Evolutionary conservation across 2,888 invertebrate species (phyloP), one percentile per base, ranked within the genome.

Genomic region (Trichopoda pennipes): DNA sequence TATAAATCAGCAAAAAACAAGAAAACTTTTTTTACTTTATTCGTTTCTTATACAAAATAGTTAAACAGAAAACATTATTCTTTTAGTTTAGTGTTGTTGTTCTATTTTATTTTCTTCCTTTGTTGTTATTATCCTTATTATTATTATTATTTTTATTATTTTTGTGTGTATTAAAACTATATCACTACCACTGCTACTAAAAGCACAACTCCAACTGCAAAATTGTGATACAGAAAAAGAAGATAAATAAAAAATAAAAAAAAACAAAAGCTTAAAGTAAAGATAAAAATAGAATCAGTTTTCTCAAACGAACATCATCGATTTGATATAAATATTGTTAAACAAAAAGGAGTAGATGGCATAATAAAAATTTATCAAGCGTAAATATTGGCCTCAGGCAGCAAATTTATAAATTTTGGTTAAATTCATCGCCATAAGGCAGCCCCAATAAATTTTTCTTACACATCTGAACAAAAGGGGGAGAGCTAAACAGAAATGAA

Each of bases 181-280:
- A 10, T 10, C 51, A 69, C 35, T 32, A 32, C 19, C 32, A 68
- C 12, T 60, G 77, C 16, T n/a, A 80, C 64, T 75, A 82, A 84
- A 84, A 84, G 61, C 72, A 61, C 82, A 74, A 84, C 69, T 69
- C 83, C 80, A 70, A 84, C 85, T 84, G 81, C 85, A 85, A 84
- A 84, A 84, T 85, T 86, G 85, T 78, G 81, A 81, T 86, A 84
- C 83, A 86, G 84, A 85, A 85, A 86, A 83, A 81, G 85, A 85
- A 81, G 80, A 81, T 61, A 68, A 38, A 38, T 2, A 8, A 35
- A 35, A 35, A 8, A 32, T 32, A 32, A 32, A 32, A 32, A 6
- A 32, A 38, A 38, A 16, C 64, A 38, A 28, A 42, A 42, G 19
- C 14, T 19, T 32, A 64, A 44, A 64, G 17, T 14, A 56, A 44